These are phyloP conservation scores for Chrysolina oricalcia DNA, from an alignment of 2,888 invertebrate genomes.

Conservation along the genomic window DNA sequence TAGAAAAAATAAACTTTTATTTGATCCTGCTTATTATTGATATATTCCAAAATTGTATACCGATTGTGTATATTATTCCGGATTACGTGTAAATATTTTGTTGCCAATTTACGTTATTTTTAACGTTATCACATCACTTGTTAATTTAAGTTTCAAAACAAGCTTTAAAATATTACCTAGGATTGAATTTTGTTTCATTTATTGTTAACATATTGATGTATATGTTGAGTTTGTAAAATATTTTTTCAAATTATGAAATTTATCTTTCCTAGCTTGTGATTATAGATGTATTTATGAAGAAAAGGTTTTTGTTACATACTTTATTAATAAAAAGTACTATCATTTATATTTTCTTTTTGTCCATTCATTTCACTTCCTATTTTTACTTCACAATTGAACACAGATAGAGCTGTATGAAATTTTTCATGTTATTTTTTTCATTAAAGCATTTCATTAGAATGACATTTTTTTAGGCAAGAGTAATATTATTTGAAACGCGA, in stretches of 20 bases:
- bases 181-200: slow-evolving; percentile 53
- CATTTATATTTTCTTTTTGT: slow-evolving; percentile 63
- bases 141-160: slow-evolving; percentile 59
- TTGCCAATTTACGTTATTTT: slow-evolving; percentile 59
- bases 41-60: slow-evolving; percentile 48
- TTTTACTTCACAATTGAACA: slow-evolving; percentile 35
- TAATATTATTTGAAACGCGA: slow-evolving; percentile 13
- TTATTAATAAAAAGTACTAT: slow-evolving; percentile 68
- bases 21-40: slow-evolving; percentile 53
- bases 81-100: slow-evolving; percentile 54
- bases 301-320: slow-evolving; percentile 67
- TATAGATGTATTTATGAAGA: slow-evolving; percentile 67
- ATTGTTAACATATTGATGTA: slow-evolving; percentile 53
- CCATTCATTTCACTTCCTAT: slow-evolving; percentile 56
- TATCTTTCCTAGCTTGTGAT: slow-evolving; percentile 60
- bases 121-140: slow-evolving; percentile 60
- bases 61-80: slow-evolving; percentile 48
- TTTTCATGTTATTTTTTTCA: background rate
- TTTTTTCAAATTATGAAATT: slow-evolving; percentile 48
- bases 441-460: background rate
- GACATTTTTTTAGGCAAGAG: slow-evolving; percentile 6
- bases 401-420: background rate
- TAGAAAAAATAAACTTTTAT: slow-evolving; percentile 45
- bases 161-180: slow-evolving; percentile 58
- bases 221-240: slow-evolving; percentile 55